phyloP scores from a whole-genome alignment of 2,888 invertebrate genomes.

The Pimpla rufipes region DNA sequence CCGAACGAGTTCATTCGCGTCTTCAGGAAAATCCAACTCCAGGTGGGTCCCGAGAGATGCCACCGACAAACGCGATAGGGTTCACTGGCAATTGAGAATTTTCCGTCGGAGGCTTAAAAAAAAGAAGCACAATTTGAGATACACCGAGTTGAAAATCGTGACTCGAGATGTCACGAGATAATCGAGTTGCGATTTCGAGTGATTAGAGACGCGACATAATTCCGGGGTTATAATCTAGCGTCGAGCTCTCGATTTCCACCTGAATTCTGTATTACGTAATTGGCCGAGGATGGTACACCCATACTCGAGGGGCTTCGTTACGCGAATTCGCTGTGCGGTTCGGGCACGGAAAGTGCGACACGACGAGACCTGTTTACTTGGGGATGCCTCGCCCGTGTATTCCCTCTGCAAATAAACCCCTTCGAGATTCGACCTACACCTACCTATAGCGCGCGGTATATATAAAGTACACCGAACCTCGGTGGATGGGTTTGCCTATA shows the following conservation, averaged over 20 bases:
- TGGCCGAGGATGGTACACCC: background rate
- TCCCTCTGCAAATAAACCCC: conserved; percentile 26
- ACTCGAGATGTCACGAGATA: no score
- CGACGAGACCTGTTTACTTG: conserved; percentile 9
- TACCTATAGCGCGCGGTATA: background rate
- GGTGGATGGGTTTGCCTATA: background rate
- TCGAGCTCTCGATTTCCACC: no score
- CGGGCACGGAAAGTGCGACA: background rate
- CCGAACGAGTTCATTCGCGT: conserved; percentile 21
- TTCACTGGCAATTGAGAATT: no score
- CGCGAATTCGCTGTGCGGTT: background rate
- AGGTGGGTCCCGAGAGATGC: no score
- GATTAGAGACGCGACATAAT: no score
- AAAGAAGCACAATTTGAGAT: no score
- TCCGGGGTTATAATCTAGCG: no score
- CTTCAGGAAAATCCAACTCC: background rate
- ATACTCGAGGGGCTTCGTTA: background rate
- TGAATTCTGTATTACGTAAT: background rate
- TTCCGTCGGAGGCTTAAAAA: no score
- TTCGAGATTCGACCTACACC: conserved; percentile 9
- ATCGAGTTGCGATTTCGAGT: no score
- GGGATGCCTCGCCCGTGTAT: background rate
- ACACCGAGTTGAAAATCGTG: no score
- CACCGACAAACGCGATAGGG: no score
- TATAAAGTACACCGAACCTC: background rate